Base-by-base conservation (phyloP, 2,113 vertebrate genomes). In the Anhinga rufa region DNA sequence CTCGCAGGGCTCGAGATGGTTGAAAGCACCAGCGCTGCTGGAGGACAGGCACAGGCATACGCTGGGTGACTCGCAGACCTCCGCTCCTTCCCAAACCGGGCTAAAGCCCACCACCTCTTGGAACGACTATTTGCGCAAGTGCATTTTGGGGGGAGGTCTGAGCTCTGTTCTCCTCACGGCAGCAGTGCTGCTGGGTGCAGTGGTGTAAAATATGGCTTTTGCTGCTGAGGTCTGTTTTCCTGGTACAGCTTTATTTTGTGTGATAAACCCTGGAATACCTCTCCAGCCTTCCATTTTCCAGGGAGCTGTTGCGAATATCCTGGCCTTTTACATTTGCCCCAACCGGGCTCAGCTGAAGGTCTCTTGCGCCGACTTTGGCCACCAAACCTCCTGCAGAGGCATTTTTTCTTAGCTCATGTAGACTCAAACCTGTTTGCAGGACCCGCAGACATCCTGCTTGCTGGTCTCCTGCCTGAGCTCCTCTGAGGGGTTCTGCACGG, bases 41-140 rank as follows among this genome's bases (percentile, higher is more conserved):
- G 57, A 46, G n/a, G 26, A 18, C 19, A 36, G 66, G n/a, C 51
- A 42, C 4, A 7, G 86, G 25, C 29, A 28, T 31, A 6, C 12
- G 1, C 54, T 8, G 61, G 88, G 62, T 2, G 2, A 24, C 48
- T 48, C 17, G 1, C 44, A 48, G 2, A 25, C 34, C 60, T 58
- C 29, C 0, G 1, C 24, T 32, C n/a, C 36, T 32, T 68, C 75
- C 65, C 85, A 48, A 62, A 52, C 1, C 7, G 48, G 42, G 26
- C 49, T 38, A 9, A 66, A 51, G 4, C 11, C 71, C 48, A 34
- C 22, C 54, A 3, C 24, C 12, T 38, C 60, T 14, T 17, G 65
- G 65, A 5, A 31, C 2, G 1, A 9, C 42, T 10, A 2, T 4
- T 68, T 3, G 5, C 1, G 12, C 13, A 14, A 65, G 61, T 14